A percentile compares a stretch with the other conserved stretches of the same genome.
phyloP scores from a whole-genome alignment of 2,888 invertebrate genomes.

The Acanthoscelides obtectus region DNA sequence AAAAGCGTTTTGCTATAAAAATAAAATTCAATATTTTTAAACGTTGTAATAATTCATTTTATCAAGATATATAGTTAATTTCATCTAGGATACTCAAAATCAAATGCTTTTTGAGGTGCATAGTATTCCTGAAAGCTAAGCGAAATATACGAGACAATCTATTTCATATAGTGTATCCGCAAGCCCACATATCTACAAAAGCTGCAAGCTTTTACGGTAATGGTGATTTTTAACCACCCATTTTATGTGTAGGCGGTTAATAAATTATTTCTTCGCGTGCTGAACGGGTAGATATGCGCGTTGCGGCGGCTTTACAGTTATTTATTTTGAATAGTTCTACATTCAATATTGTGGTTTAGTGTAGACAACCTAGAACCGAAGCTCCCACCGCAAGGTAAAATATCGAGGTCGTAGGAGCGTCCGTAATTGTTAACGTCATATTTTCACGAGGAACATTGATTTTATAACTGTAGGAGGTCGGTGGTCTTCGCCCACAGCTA shows the following conservation, averaged over 20 bases:
- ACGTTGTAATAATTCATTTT: too few relatives aligned
- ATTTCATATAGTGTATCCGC: not conserved
- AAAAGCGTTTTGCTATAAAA: too few relatives aligned
- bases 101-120: too few relatives aligned
- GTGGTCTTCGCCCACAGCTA: too few relatives aligned
- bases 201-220: not conserved
- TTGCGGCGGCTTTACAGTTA: not conserved
- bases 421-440: too few relatives aligned
- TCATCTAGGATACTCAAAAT: too few relatives aligned
- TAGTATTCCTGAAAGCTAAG: too few relatives aligned
- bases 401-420: too few relatives aligned
- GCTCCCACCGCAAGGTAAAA: not conserved
- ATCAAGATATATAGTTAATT: too few relatives aligned
- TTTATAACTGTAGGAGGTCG: too few relatives aligned
- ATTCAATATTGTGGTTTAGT: not conserved
- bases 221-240: not conserved
- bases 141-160: not conserved
- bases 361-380: not conserved
- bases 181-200: not conserved
- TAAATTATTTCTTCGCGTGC: not conserved
- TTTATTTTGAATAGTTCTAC: not conserved
- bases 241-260: not conserved
- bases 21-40: too few relatives aligned
- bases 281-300: not conserved
- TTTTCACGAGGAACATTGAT: too few relatives aligned